These are phyloP conservation scores for Arizona elegans DNA, from an alignment of 2,113 vertebrate species.

Conservation along the genomic window DNA sequence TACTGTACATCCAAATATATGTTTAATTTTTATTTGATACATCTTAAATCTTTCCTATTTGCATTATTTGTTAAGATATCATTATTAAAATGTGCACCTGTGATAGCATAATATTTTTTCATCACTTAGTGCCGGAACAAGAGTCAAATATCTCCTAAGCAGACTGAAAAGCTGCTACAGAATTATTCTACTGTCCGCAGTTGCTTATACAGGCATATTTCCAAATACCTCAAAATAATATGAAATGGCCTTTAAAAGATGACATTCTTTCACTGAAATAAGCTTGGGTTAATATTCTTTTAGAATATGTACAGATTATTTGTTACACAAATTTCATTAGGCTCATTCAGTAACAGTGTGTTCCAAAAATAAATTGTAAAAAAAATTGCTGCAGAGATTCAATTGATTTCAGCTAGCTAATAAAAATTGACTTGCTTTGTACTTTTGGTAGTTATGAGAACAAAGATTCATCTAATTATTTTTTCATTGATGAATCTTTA, in stretches of 20 bases:
- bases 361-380: background rate
- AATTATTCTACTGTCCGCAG: background rate
- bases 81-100: background rate
- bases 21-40: background rate
- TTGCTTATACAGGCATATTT: background rate
- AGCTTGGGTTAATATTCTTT: background rate
- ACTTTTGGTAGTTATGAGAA: background rate
- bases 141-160: background rate
- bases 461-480: background rate
- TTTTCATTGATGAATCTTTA: background rate
- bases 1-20: background rate
- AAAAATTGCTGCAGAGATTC: background rate
- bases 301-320: background rate
- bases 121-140: background rate
- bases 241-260: background rate
- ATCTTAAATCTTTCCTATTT: background rate
- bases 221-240: background rate
- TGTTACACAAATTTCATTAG: background rate
- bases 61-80: background rate
- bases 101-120: background rate
- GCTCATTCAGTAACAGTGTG: background rate
- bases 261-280: background rate
- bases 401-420: background rate
- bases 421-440: background rate
- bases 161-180: background rate